Conservation (phyloP, 1,140 invertebrate species). For the Cardiocondyla obscurior region DNA sequence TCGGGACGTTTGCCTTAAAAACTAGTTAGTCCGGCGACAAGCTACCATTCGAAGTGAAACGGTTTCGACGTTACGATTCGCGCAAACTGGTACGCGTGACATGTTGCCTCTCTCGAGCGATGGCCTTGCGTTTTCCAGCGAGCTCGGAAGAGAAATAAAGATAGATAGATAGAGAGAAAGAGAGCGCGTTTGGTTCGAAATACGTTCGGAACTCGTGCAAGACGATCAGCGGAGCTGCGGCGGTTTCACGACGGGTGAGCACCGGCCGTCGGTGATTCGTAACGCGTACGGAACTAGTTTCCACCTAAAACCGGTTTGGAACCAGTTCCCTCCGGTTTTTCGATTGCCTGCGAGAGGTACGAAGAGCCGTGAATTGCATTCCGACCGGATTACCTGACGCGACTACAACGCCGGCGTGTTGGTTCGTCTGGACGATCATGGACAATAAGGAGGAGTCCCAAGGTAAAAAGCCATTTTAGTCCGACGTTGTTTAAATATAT, state of each 20-base stretch:
- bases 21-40: constrained; percentile 20
- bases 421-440: constrained; percentile 27
- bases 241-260: background rate
- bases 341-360: constrained; percentile 37
- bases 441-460: constrained; percentile 36
- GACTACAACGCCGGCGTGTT: constrained; percentile 51
- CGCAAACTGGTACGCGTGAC: background rate
- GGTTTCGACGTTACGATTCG: background rate
- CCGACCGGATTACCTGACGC: constrained; percentile 40
- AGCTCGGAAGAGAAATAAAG: too few species aligned
- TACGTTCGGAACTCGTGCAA: constrained; percentile 55
- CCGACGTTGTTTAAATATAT: too few species aligned
- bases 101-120: background rate
- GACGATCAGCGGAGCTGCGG: background rate
- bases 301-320: constrained; percentile 72
- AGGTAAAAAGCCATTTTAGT: constrained; percentile 54
- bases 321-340: constrained; percentile 75
- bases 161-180: too few species aligned
- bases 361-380: constrained; percentile 55
- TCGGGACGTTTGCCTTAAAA: background rate
- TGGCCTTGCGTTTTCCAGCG: background rate
- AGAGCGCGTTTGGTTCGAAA: background rate
- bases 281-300: constrained; percentile 73
- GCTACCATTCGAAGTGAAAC: constrained; percentile 23
- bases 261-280: constrained; percentile 61